These are phyloP conservation scores for Meda fulgida DNA, from an alignment of 2,797 vertebrate species.

Conservation along the genomic window DNA sequence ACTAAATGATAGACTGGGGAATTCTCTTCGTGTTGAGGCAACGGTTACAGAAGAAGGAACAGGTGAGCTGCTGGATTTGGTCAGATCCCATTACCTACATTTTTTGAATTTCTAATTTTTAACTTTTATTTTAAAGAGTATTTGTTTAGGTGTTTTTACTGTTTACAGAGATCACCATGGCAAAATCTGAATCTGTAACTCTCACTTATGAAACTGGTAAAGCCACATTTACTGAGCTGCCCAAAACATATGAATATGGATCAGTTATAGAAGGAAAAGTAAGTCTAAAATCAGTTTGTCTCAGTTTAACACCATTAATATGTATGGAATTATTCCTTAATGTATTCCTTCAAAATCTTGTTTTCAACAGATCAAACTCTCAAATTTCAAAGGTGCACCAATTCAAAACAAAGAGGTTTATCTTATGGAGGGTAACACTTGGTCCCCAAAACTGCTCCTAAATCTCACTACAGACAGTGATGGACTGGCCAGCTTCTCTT, in stretches of 20 bases:
- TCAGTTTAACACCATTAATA: neutral
- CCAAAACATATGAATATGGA: conserved; percentile 40
- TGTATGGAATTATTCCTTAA: neutral
- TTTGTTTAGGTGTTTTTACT: neutral
- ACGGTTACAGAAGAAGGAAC: conserved; percentile 58
- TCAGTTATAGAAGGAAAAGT: conserved; percentile 54
- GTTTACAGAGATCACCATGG: conserved; percentile 31
- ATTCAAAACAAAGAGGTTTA: conserved; percentile 64
- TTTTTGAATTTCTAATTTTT: neutral
- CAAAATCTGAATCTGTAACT: conserved; percentile 4
- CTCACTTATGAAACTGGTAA: conserved; percentile 43
- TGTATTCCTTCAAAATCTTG: neutral
- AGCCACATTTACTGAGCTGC: conserved; percentile 33
- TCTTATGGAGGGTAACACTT: conserved; percentile 56
- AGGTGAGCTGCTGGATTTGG: conserved; percentile 34
- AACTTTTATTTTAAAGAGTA: too few relatives aligned
- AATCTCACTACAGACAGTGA: conserved; percentile 71
- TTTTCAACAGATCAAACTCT: conserved; percentile 63
- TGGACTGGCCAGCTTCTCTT: conserved; percentile 68
- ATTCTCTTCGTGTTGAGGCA: neutral
- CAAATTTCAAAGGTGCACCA: conserved; percentile 62
- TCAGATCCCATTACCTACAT: neutral
- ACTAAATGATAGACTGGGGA: neutral
- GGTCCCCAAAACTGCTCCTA: conserved; percentile 32
- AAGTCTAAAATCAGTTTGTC: neutral